A percentile compares a stretch with the other conserved stretches of the same genome.
Evolutionary conservation across 2,888 invertebrate genomes (phyloP).

Genomic region (Cheilosia urbana): DNA sequence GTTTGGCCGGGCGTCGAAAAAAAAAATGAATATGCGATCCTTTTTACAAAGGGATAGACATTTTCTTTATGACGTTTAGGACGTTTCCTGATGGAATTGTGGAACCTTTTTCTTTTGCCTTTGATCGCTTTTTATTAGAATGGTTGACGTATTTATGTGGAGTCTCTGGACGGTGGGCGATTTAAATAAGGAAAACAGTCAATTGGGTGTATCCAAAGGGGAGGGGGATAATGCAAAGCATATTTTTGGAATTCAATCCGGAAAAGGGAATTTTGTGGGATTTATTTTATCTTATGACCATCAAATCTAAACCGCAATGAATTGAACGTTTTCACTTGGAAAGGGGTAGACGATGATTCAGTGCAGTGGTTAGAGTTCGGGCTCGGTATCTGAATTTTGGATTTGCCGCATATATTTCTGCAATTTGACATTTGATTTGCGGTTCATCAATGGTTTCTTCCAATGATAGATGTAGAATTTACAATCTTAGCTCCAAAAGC

Average conservation of each 20-base stretch:
- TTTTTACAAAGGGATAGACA: background rate
- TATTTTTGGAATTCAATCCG: background rate
- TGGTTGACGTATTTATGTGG: background rate
- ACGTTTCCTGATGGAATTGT: conserved; percentile 13
- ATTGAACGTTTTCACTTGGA: too few species aligned
- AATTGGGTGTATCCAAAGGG: conserved; percentile 44
- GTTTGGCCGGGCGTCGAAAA: background rate
- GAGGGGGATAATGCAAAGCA: conserved; percentile 15
- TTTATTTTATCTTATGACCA: too few species aligned
- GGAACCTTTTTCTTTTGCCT: conserved; percentile 4
- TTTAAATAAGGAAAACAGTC: conserved; percentile 28
- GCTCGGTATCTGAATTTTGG: too few species aligned
- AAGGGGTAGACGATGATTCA: too few species aligned
- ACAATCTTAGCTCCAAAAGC: too few species aligned
- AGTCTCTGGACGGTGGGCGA: background rate
- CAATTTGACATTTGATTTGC: too few species aligned
- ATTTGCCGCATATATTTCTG: too few species aligned
- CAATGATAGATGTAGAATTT: too few species aligned
- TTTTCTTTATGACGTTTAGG: conserved; percentile 32
- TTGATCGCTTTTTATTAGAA: background rate
- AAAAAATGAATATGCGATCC: conserved; percentile 5
- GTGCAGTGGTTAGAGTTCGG: too few species aligned
- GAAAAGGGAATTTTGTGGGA: background rate
- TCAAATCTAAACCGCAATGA: too few species aligned
- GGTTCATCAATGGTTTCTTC: too few species aligned